Conservation (phyloP, 2,888 invertebrate genomes). For the Amphipoea lucens region DNA sequence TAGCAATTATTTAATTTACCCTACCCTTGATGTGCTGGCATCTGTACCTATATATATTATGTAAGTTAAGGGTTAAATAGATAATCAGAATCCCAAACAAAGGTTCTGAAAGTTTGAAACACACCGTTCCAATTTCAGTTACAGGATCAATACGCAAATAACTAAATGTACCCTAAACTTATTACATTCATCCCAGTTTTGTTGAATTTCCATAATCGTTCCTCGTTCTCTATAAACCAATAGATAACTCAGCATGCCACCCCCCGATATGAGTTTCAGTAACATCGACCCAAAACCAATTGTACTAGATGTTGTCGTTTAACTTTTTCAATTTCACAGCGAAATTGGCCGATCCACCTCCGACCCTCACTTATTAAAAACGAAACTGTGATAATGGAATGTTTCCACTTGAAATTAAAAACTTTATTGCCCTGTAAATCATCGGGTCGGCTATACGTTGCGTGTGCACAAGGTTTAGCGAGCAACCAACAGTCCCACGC, state of each 20-base stretch:
- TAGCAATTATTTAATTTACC: too few relatives aligned
- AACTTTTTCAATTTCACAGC: slow-evolving; percentile 83
- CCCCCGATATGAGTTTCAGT: slow-evolving; percentile 68
- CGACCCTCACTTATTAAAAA: slow-evolving; percentile 79
- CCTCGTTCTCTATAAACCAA: slow-evolving; percentile 63
- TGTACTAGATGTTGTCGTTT: slow-evolving; percentile 77
- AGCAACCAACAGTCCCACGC: slow-evolving; percentile 70
- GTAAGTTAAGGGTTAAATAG: slow-evolving; percentile 26
- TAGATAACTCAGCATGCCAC: slow-evolving; percentile 61
- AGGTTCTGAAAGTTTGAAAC: slow-evolving; percentile 20
- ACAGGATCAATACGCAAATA: slow-evolving; percentile 39
- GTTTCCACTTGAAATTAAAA: slow-evolving; percentile 81
- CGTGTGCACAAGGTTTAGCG: slow-evolving; percentile 73
- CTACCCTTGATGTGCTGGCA: too few relatives aligned
- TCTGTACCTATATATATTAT: background rate
- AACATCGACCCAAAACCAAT: slow-evolving; percentile 72
- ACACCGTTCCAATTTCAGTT: slow-evolving; percentile 22
- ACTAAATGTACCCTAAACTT: slow-evolving; percentile 48
- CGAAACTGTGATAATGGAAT: slow-evolving; percentile 80
- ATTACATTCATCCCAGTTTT: slow-evolving; percentile 62
- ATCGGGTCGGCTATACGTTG: slow-evolving; percentile 70
- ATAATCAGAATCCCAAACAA: slow-evolving; percentile 42
- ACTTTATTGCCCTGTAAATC: slow-evolving; percentile 81
- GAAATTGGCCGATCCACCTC: slow-evolving; percentile 77
- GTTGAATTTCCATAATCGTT: slow-evolving; percentile 67